Conservation (phyloP, 2,888 invertebrate genomes). For the Eupsilia transversa region DNA sequence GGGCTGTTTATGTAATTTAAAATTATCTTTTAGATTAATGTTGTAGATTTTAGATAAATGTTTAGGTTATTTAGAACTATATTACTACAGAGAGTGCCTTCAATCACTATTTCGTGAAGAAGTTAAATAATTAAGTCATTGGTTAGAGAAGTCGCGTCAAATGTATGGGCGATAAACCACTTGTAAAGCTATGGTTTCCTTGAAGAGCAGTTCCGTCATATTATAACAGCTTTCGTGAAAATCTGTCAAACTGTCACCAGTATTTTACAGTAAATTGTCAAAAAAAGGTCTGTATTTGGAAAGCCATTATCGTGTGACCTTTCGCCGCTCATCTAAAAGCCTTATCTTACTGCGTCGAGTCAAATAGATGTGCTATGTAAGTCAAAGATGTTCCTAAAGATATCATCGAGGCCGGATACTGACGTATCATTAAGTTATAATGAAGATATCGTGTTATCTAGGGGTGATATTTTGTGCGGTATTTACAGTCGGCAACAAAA, state of each 20-base stretch:
- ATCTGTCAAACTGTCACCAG: not conserved
- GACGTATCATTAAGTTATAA: constrained; percentile 11
- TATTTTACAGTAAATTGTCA: not conserved
- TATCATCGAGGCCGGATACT: not conserved
- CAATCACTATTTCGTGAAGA: not conserved
- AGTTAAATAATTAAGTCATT: not conserved
- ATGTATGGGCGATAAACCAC: not conserved
- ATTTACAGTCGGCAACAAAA: no score
- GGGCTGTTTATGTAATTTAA: not conserved
- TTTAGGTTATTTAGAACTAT: not conserved
- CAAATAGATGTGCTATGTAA: not conserved
- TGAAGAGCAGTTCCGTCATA: not conserved
- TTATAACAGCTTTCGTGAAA: not conserved
- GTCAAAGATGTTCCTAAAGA: not conserved
- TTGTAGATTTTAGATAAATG: constrained; percentile 6
- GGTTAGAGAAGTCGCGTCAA: not conserved
- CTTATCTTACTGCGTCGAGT: not conserved
- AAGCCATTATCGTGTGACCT: not conserved
- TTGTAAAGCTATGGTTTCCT: not conserved
- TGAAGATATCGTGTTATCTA: constrained; percentile 14
- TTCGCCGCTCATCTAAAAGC: not conserved
- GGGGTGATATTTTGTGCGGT: constrained; percentile 10
- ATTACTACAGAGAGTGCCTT: not conserved
- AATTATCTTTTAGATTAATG: constrained; percentile 3
- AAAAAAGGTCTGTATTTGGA: not conserved